phyloP scores from a whole-genome alignment of 2,113 vertebrate genomes.

The Rhynchopsitta pachyrhyncha region DNA sequence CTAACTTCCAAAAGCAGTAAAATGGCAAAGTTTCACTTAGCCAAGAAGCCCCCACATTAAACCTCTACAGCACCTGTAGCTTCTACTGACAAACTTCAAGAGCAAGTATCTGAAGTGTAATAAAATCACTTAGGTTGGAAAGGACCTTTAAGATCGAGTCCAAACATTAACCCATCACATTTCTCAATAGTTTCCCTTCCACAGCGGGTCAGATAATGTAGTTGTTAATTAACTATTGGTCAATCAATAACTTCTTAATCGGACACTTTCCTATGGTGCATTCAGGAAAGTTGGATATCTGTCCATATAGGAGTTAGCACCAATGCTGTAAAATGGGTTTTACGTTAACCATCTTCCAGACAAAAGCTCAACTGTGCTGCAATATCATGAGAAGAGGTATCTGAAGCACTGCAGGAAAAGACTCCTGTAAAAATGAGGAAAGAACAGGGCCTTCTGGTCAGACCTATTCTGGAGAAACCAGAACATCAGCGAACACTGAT shows the following conservation, averaged over 20 bases:
- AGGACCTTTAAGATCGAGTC: background rate
- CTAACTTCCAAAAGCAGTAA: background rate
- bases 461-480: rapidly evolving
- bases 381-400: background rate
- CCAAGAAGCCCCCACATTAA: background rate
- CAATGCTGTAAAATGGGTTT: rapidly evolving
- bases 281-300: background rate
- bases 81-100: background rate
- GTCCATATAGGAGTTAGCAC: background rate
- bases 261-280: background rate
- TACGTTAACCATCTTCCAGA: background rate
- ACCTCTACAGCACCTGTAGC: background rate
- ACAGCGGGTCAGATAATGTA: background rate
- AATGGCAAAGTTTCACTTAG: background rate
- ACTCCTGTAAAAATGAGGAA: background rate
- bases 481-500: background rate
- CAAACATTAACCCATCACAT: background rate
- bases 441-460: background rate
- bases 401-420: background rate
- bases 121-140: background rate
- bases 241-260: background rate
- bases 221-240: background rate
- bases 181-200: background rate
- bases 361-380: background rate
- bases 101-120: background rate